Evolutionary conservation across 2,888 invertebrate species (phyloP).

Genomic region (Shargacucullia verbasci): DNA sequence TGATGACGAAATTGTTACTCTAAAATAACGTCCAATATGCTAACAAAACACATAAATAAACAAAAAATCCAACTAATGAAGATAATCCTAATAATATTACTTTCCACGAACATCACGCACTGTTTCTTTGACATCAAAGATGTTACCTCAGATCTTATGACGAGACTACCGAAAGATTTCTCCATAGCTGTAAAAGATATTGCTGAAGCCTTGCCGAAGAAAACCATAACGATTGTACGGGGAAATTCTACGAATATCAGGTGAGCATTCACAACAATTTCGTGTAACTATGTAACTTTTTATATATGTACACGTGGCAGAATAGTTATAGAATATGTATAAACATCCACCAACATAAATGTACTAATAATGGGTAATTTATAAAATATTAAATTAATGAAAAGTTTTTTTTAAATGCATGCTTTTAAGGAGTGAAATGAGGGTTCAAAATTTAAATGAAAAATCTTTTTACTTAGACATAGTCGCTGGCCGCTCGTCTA

Average conservation of each 20-base stretch:
- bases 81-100: constrained; percentile 44
- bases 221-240: constrained; percentile 75
- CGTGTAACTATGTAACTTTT: too few species aligned
- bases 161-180: constrained; percentile 73
- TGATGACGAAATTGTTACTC: too few species aligned
- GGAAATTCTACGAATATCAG: constrained; percentile 81
- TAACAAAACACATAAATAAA: not conserved
- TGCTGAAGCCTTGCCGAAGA: constrained; percentile 76
- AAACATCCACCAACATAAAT: too few species aligned
- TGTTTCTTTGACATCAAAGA: constrained; percentile 75
- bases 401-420: too few species aligned
- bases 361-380: too few species aligned
- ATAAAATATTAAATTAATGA: too few species aligned
- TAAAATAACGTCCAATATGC: not conserved
- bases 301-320: too few species aligned
- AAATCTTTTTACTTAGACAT: too few species aligned
- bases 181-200: constrained; percentile 81
- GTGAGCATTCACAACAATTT: constrained; percentile 53
- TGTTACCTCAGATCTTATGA: constrained; percentile 69
- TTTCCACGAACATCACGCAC: constrained; percentile 38
- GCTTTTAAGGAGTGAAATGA: too few species aligned
- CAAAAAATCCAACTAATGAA: constrained; percentile 34
- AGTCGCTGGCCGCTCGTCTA: too few species aligned
- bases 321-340: too few species aligned
- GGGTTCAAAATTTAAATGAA: too few species aligned